A percentile compares a stretch with the other conserved stretches of the same genome.
Conservation (phyloP, 2,888 invertebrate species). For the Cheilosia vernalis region DNA sequence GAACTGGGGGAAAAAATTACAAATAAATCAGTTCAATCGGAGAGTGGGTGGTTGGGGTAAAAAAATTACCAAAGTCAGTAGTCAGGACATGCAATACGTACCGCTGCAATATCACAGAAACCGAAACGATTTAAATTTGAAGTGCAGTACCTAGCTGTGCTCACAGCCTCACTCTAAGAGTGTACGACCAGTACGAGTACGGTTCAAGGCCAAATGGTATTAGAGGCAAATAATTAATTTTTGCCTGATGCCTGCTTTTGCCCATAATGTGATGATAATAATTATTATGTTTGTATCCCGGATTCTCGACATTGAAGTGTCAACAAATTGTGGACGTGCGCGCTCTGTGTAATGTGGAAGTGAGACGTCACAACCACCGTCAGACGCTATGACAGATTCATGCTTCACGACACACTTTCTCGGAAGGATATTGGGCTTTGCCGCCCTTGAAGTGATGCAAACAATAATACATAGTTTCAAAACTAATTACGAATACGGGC, state of each 20-base stretch:
- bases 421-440: background rate
- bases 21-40: slow-evolving; percentile 70
- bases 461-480: slow-evolving; percentile 29
- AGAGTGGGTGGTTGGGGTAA: background rate
- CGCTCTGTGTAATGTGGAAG: background rate
- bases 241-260: background rate
- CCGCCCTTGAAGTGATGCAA: slow-evolving; percentile 16
- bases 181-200: background rate
- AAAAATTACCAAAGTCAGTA: background rate
- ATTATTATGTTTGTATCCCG: background rate
- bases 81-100: slow-evolving; percentile 15
- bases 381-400: slow-evolving; percentile 15
- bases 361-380: slow-evolving; percentile 7
- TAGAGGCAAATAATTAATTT: slow-evolving; percentile 11
- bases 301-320: slow-evolving; percentile 8
- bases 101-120: slow-evolving; percentile 25
- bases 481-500: slow-evolving; percentile 43
- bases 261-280: background rate
- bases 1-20: slow-evolving; percentile 51
- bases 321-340: slow-evolving; percentile 20
- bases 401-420: slow-evolving; percentile 15
- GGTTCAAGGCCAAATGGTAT: slow-evolving; percentile 32
- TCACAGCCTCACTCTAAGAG: background rate
- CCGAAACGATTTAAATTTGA: slow-evolving; percentile 23
- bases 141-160: slow-evolving; percentile 14